These are phyloP conservation scores for Trypoxylon attenuatum DNA, from an alignment of 2,888 invertebrate species.

Conservation along the genomic window DNA sequence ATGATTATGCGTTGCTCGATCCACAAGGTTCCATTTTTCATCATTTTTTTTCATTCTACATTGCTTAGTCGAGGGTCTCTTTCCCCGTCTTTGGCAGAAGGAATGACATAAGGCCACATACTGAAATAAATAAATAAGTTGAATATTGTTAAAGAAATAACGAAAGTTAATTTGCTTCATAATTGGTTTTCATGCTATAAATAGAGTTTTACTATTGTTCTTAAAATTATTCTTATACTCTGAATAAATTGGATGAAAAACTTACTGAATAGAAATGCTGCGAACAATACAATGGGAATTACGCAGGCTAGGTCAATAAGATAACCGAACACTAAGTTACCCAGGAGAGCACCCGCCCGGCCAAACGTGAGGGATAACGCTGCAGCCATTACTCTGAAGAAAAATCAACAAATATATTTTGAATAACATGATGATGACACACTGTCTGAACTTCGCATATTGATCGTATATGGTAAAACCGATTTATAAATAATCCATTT, in stretches of 20 bases:
- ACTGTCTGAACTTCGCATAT: no score
- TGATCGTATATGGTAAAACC: no score
- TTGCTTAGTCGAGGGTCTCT: constrained; percentile 77
- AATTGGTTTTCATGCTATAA: background rate
- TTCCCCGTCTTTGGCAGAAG: constrained; percentile 85
- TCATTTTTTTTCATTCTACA: background rate
- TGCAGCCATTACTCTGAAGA: constrained; percentile 86
- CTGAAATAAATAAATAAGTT: constrained; percentile 75
- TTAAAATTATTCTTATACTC: background rate
- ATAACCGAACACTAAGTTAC: constrained; percentile 86
- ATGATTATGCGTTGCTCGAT: background rate
- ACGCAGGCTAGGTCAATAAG: constrained; percentile 87
- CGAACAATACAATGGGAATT: constrained; percentile 84
- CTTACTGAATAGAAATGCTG: constrained; percentile 85
- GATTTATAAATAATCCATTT: no score
- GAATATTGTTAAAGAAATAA: background rate
- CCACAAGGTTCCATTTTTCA: background rate
- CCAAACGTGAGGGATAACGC: constrained; percentile 87
- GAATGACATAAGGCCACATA: constrained; percentile 84
- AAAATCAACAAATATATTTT: background rate
- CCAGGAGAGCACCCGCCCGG: constrained; percentile 84
- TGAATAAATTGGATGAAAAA: constrained; percentile 49
- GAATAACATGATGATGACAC: no score
- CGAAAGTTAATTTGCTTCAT: background rate
- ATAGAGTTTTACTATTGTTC: background rate